Base-by-base conservation (phyloP, 2,888 invertebrate species). In the Notodonta ziczac region DNA sequence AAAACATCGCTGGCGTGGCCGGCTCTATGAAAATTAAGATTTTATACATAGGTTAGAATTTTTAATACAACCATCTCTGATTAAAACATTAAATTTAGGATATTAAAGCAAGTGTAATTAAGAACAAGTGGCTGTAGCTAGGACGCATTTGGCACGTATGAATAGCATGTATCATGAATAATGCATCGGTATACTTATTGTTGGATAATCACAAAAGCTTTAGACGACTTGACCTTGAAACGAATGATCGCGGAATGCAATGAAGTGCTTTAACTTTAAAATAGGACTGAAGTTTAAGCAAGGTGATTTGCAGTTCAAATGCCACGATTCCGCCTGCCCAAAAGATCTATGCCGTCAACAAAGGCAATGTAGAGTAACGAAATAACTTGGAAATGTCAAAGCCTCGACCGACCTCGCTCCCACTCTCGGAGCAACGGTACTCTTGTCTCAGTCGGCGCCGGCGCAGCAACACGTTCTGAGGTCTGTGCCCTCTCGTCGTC, bases 361-460 rank as follows among this genome's bases (percentile, higher is more conserved):
- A 83, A 83, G 80, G 77, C 73, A 66, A 84, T 81, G 83, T 74
- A 72, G 66, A 74, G 66, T 75, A 90, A 90, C 78, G 74, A 88
- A 91, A 90, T 90, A 89, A 81, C 83, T 89, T 82, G 74, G 78
- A 89, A 92, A 92, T 91, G 91, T 90, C 90, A 88, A 87, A 89
- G 87, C 81, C 66, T 80, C 68, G 70, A 74, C 71, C 87, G 86
- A 83, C 88, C 89, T 88, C 90, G 82, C 89, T 88, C 89, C 89
- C 89, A 84, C 90, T 89, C 87, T 80, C 80, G 73, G 75, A 74
- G 74, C 91, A 91, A 91, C 91, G 91, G 91, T 92, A 91, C 86
- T 82, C 81, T 74, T 71, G 81, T 79, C 83, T 84, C 79, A 78
- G 84, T 86, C 87, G 78, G 83, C 84, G 83, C 83, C 82, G 79